Conservation (phyloP, 2,113 vertebrate species). For the Andinoacara biseriatus region DNA sequence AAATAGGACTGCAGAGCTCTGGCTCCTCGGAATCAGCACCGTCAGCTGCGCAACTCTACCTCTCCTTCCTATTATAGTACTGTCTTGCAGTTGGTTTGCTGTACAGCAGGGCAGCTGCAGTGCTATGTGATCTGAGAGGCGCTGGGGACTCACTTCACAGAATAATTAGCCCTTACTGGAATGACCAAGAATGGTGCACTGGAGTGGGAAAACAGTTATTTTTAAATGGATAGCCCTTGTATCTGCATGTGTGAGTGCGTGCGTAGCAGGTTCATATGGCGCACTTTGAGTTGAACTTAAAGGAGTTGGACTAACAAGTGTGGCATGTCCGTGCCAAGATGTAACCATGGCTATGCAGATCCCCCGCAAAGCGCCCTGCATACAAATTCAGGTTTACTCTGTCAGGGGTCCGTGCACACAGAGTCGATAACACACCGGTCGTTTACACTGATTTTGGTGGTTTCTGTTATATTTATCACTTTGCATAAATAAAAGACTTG, state of each 20-base stretch:
- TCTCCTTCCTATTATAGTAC: slow-evolving; percentile 84
- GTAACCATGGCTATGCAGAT: slow-evolving; percentile 48
- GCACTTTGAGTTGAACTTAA: slow-evolving; percentile 49
- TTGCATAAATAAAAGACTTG: slow-evolving; percentile 21
- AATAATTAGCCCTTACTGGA: slow-evolving; percentile 61
- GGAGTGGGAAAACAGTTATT: slow-evolving; percentile 11
- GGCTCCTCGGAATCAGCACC: slow-evolving; percentile 78
- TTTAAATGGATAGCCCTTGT: not conserved
- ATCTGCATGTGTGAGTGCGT: not conserved
- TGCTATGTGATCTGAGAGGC: slow-evolving; percentile 76
- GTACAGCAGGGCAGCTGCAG: slow-evolving; percentile 78
- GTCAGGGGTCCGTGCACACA: not conserved
- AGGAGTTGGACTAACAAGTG: slow-evolving; percentile 48
- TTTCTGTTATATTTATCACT: not conserved
- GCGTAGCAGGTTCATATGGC: not conserved
- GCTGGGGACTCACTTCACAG: slow-evolving; percentile 60
- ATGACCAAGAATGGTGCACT: slow-evolving; percentile 66
- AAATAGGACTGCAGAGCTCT: slow-evolving; percentile 78
- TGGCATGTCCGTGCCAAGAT: slow-evolving; percentile 32
- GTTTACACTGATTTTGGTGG: not conserved
- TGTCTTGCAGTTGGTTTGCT: slow-evolving; percentile 72
- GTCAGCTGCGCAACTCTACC: slow-evolving; percentile 83
- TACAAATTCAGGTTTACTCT: slow-evolving; percentile 52
- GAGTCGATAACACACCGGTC: not conserved
- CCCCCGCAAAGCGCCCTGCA: slow-evolving; percentile 60